Base-by-base conservation (phyloP, 2,797 vertebrate genomes). In the Melanotaenia parkinsoni region DNA sequence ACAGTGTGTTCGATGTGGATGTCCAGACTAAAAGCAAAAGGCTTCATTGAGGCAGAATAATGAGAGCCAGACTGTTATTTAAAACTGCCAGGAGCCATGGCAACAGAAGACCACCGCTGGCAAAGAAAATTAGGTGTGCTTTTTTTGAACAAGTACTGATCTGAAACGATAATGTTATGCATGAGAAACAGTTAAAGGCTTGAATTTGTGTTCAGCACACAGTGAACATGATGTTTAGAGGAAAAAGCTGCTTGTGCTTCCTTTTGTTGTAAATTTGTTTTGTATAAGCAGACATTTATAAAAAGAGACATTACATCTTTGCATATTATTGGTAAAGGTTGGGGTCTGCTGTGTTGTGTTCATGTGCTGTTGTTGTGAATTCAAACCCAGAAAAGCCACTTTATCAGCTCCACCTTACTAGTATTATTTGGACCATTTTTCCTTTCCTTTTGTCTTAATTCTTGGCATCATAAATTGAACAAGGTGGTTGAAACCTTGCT, bases 11-110 rank as follows among this genome's bases (percentile, higher is more conserved):
- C 32, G 38, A 63, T 73, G 80, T 84, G 77, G 81, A 81, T 85
- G 82, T 80, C 77, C 72, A 66, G 79, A 67, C 78, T 74, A 61
- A 85, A 89, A 83, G 82, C 63, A 66, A 83, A 82, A 73, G 63
- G 63, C 74, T 79, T 67, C 38, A 20, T 62, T 64, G 68, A 90
- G 82, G 79, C 81, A 83, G 85, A 90, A 90, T 90, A 89, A 91
- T 86, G 76, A 89, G 73, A 81, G 67, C 26, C 33, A 77, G 83
- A 68, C 82, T 86, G 87, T 91, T 92, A 92, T 92, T 93, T 91
- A 86, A 91, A 88, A 88, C 87, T 82, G 40, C 61, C 40, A 57
- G 92, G 84, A 84, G 68, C 85, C 91, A 93, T 92, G 92, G 92
- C 92, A 92, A 93, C 92, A 85, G 86, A 83, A 71, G 82, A 86